Evolutionary conservation across 2,888 invertebrate species (phyloP).

Genomic region (Liodrosophila aerea): DNA sequence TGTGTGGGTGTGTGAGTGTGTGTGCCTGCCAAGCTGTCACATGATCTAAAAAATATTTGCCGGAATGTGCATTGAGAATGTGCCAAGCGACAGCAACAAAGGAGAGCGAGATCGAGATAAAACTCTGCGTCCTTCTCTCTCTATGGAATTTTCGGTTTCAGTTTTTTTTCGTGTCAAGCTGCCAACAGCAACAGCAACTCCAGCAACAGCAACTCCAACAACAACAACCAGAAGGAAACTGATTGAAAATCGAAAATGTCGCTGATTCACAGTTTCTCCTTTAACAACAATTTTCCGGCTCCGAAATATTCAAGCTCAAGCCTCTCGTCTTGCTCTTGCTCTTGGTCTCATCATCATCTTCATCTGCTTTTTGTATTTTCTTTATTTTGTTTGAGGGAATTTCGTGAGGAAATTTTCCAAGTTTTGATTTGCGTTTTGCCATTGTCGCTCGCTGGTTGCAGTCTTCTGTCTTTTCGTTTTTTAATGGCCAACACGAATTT

Average conservation of each 20-base stretch:
- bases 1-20: conserved; percentile 7
- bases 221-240: conserved; percentile 20
- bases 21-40: conserved; percentile 45
- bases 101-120: conserved; percentile 10
- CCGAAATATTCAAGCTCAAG: too few species aligned
- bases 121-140: neutral
- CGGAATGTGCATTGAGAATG: conserved; percentile 55
- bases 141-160: conserved; percentile 20
- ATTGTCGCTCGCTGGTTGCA: conserved; percentile 59
- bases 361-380: conserved; percentile 12
- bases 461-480: conserved; percentile 23
- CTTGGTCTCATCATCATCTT: conserved; percentile 25
- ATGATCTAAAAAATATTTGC: conserved; percentile 53
- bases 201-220: conserved; percentile 10
- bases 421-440: conserved; percentile 75
- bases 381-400: conserved; percentile 15
- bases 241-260: conserved; percentile 54
- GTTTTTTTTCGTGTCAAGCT: conserved; percentile 35
- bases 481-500: conserved; percentile 77
- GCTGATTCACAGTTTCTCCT: conserved; percentile 28
- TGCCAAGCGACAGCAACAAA: conserved; percentile 11
- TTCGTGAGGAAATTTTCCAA: conserved; percentile 68
- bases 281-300: conserved; percentile 1
- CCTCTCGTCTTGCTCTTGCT: conserved; percentile 8
- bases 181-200: conserved; percentile 21